Percentiles rank a stretch among this genome's conserved stretches.
These are phyloP conservation scores for Brienomyrus longianalis DNA, from an alignment of 2,113 vertebrate genomes.

Conservation along the genomic window DNA sequence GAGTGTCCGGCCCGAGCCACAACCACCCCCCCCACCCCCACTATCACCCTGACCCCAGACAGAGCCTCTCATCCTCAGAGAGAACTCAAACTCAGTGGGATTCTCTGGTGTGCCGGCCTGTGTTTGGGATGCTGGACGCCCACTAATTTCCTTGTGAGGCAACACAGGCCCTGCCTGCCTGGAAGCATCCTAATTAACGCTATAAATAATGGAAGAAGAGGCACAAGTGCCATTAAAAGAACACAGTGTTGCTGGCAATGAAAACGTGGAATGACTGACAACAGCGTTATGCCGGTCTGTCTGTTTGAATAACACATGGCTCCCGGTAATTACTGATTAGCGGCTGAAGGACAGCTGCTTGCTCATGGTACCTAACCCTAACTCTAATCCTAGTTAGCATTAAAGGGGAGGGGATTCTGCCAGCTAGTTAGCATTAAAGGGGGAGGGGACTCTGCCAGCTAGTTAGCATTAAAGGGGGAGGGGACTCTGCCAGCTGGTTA, in stretches of 20 bases:
- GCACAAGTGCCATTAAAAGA: background rate
- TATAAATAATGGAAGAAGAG: conserved; percentile 12
- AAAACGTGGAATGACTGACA: background rate
- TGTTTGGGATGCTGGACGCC: conserved; percentile 10
- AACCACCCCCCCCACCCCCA: too few relatives aligned
- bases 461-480: background rate
- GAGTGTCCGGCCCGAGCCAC: background rate
- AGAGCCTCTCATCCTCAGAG: background rate
- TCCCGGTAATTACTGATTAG: background rate
- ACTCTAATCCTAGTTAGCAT: background rate
- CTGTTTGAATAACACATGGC: background rate
- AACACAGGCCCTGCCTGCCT: background rate
- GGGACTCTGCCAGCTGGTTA: background rate
- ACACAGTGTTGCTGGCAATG: background rate
- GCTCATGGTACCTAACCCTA: background rate
- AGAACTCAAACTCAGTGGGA: background rate
- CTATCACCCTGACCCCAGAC: background rate
- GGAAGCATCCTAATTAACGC: background rate
- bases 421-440: too few relatives aligned
- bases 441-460: background rate
- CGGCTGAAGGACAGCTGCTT: background rate
- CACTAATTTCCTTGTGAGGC: background rate
- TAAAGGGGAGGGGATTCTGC: background rate
- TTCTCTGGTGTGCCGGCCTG: background rate
- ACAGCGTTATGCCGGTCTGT: background rate